phyloP scores from a whole-genome alignment of 1,140 invertebrate species.

The Hypsibius dujardini region DNA sequence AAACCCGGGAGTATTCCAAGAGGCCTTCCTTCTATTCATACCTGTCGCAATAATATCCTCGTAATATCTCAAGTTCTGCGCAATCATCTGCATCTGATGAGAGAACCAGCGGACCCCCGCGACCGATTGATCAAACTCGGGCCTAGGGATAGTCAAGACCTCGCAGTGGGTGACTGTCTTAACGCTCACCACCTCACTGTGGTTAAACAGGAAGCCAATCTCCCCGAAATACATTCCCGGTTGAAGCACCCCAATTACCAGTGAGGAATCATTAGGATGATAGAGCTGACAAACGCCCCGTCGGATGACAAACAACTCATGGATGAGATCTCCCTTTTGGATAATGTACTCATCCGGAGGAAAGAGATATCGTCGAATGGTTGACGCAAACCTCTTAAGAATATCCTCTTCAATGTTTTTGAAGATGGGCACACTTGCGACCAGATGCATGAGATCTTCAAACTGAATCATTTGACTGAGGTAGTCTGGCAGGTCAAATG shows the following conservation, averaged over 20 bases:
- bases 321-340: neutral
- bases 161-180: constrained; percentile 5
- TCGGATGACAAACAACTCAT: neutral
- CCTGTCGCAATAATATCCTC: too few species aligned
- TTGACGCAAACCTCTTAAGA: neutral
- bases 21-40: too few species aligned
- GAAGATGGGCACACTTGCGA: neutral
- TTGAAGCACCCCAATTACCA: neutral
- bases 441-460: neutral
- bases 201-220: constrained; percentile 6
- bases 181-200: neutral
- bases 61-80: neutral
- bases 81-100: neutral
- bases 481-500: neutral
- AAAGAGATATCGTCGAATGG: constrained; percentile 5
- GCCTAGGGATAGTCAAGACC: neutral
- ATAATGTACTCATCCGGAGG: neutral
- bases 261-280: neutral
- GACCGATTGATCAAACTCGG: neutral
- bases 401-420: constrained; percentile 2
- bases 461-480: neutral
- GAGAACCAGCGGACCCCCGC: neutral
- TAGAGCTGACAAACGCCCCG: neutral
- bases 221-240: neutral
- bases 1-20: too few species aligned